Evolutionary conservation across 2,888 invertebrate genomes (phyloP).

Genomic region (Monopis laevigella): DNA sequence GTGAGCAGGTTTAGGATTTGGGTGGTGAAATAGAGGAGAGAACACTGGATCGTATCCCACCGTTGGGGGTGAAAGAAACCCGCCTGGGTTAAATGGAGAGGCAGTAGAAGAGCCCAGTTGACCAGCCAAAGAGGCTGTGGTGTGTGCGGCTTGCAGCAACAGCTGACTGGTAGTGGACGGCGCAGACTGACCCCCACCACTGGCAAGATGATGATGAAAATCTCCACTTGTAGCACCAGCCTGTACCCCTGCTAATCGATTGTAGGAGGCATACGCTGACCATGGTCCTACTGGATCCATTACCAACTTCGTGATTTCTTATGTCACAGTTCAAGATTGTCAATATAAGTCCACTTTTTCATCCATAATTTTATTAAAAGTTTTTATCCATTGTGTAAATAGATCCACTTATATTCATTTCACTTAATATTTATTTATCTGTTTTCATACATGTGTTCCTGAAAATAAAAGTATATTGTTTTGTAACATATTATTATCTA

Average conservation of each 20-base stretch:
- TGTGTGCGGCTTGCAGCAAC: slow-evolving; percentile 72
- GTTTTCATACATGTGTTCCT: neutral
- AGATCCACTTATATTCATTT: slow-evolving; percentile 45
- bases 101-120: slow-evolving; percentile 71
- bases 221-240: slow-evolving; percentile 74
- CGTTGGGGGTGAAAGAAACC: slow-evolving; percentile 78
- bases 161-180: slow-evolving; percentile 75
- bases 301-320: slow-evolving; percentile 62
- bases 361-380: slow-evolving; percentile 52
- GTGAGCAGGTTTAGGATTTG: slow-evolving; percentile 77
- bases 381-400: slow-evolving; percentile 35
- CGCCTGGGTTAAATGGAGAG: slow-evolving; percentile 74
- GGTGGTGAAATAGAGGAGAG: slow-evolving; percentile 83
- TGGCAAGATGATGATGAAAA: slow-evolving; percentile 74
- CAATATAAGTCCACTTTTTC: slow-evolving; percentile 59
- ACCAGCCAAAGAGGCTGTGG: slow-evolving; percentile 69
- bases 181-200: slow-evolving; percentile 64
- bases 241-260: slow-evolving; percentile 79
- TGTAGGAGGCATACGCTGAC: slow-evolving; percentile 85
- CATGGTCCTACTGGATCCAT: slow-evolving; percentile 94
- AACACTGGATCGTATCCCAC: slow-evolving; percentile 86
- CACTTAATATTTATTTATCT: slow-evolving; percentile 13
- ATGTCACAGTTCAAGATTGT: slow-evolving; percentile 53
- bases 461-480: too few species aligned
- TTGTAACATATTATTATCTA: too few species aligned